A percentile compares a stretch with the other conserved stretches of the same genome.
Conservation (phyloP, 2,113 vertebrate genomes). For the Cynocephalus volans region DNA sequence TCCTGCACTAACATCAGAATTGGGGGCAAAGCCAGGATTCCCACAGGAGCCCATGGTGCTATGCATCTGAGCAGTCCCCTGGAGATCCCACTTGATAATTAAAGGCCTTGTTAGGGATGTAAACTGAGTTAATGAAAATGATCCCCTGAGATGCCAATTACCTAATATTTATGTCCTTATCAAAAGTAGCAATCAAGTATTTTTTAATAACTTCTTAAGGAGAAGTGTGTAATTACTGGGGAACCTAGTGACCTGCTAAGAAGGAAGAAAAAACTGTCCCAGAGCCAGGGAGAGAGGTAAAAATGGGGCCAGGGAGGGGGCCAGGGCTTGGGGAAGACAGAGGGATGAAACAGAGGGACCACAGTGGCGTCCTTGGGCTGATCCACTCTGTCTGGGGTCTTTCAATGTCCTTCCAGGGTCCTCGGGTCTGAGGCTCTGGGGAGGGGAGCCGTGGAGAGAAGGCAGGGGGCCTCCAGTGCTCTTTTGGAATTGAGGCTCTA, state of each 20-base stretch:
- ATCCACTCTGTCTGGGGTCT: constrained; percentile 44
- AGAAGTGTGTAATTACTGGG: constrained; percentile 87
- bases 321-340: not conserved
- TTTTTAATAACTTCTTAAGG: constrained; percentile 88
- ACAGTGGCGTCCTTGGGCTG: not conserved
- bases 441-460: not conserved
- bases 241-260: constrained; percentile 80
- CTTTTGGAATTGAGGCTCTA: constrained; percentile 29
- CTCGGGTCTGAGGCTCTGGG: not conserved
- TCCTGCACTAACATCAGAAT: constrained; percentile 40
- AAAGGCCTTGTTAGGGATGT: constrained; percentile 84
- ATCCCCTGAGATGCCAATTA: constrained; percentile 85
- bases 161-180: constrained; percentile 87
- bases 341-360: not conserved
- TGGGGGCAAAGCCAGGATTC: constrained; percentile 72
- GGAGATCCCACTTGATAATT: constrained; percentile 83
- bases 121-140: constrained; percentile 83
- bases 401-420: constrained; percentile 7
- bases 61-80: constrained; percentile 66
- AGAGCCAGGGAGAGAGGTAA: constrained; percentile 55
- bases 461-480: not conserved
- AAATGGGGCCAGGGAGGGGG: constrained; percentile 64
- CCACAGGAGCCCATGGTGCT: constrained; percentile 22
- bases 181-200: constrained; percentile 86
- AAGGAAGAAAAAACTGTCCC: constrained; percentile 71